Evolutionary conservation across 2,797 vertebrate species (phyloP).

Genomic region (Erpetoichthys calabaricus): DNA sequence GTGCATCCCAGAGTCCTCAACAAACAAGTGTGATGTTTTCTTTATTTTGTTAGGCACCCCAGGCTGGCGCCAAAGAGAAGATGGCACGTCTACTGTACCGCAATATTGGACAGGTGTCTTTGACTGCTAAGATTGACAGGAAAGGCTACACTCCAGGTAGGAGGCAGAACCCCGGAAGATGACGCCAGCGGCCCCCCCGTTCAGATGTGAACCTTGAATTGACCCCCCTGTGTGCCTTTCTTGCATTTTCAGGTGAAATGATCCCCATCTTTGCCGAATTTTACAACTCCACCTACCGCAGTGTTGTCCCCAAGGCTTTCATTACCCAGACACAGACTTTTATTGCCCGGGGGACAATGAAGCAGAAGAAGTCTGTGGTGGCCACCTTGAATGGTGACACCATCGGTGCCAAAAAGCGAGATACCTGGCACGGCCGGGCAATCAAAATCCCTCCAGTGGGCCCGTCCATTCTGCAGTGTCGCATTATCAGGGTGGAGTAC

Average conservation of each 20-base stretch:
- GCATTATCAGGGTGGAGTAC: slow-evolving; percentile 86
- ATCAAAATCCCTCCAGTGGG: slow-evolving; percentile 87
- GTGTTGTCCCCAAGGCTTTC: slow-evolving; percentile 71
- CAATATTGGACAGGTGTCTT: slow-evolving; percentile 75
- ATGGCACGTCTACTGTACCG: slow-evolving; percentile 79
- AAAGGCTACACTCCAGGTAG: slow-evolving; percentile 94
- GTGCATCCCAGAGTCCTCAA: too few relatives aligned
- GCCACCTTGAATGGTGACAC: slow-evolving; percentile 66
- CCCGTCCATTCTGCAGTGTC: slow-evolving; percentile 84
- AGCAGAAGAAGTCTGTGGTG: slow-evolving; percentile 79
- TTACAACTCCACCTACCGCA: slow-evolving; percentile 71
- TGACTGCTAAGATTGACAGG: slow-evolving; percentile 86
- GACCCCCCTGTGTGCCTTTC: background rate
- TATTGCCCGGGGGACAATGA: slow-evolving; percentile 75
- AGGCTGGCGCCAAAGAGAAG: slow-evolving; percentile 84
- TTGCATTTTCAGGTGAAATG: slow-evolving; percentile 61
- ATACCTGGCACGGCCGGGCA: slow-evolving; percentile 77
- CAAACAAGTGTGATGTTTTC: too few relatives aligned
- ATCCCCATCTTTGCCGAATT: slow-evolving; percentile 91
- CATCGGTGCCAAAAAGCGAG: slow-evolving; percentile 52
- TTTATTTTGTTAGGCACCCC: slow-evolving; percentile 59
- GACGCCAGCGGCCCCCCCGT: too few relatives aligned
- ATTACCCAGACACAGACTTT: slow-evolving; percentile 93
- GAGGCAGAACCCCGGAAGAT: background rate
- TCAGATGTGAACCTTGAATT: background rate